A percentile compares a stretch with the other conserved stretches of the same genome.
Evolutionary conservation across 30 jellyfish, hydroid and myxozoan genomes (phyloP).

Genomic region (Aurelia aurita complex sp. Pacific): DNA sequence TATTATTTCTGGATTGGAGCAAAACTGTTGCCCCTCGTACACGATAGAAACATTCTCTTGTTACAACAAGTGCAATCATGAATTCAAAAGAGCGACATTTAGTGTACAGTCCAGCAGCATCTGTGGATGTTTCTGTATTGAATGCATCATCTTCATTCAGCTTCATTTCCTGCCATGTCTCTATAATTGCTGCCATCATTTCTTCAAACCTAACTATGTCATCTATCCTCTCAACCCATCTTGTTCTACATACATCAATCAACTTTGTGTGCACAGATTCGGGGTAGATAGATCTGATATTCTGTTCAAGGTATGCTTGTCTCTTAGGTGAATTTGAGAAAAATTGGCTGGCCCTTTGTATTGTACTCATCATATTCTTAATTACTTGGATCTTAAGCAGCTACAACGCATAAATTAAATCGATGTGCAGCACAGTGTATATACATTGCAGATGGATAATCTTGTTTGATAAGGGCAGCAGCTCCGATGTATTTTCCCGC

Average conservation of each 20-base stretch:
- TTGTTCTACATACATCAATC: constrained; percentile 4
- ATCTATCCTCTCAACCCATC: neutral
- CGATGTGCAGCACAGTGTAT: constrained; percentile 57
- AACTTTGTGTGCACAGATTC: neutral
- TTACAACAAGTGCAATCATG: neutral
- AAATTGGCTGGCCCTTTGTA: constrained; percentile 10
- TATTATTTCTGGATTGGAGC: constrained; percentile 19
- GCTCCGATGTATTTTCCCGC: no score
- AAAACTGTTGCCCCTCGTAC: constrained; percentile 10
- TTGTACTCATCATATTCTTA: constrained; percentile 12
- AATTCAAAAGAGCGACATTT: neutral
- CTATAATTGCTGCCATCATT: no score
- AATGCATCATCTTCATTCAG: no score
- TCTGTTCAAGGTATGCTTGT: neutral
- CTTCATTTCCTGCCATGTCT: no score
- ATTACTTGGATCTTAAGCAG: constrained; percentile 4
- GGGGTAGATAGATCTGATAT: neutral
- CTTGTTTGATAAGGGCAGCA: no score
- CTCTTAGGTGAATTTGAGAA: neutral
- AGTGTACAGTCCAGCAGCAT: neutral
- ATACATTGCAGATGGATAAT: constrained; percentile 16
- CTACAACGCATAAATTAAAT: constrained; percentile 55
- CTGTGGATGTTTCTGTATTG: no score
- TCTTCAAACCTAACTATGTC: neutral
- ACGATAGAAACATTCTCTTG: constrained; percentile 14